Percentiles rank a stretch among this genome's conserved stretches.
phyloP scores from a whole-genome alignment of 1,140 invertebrate species.

The Habropoda laboriosa region DNA sequence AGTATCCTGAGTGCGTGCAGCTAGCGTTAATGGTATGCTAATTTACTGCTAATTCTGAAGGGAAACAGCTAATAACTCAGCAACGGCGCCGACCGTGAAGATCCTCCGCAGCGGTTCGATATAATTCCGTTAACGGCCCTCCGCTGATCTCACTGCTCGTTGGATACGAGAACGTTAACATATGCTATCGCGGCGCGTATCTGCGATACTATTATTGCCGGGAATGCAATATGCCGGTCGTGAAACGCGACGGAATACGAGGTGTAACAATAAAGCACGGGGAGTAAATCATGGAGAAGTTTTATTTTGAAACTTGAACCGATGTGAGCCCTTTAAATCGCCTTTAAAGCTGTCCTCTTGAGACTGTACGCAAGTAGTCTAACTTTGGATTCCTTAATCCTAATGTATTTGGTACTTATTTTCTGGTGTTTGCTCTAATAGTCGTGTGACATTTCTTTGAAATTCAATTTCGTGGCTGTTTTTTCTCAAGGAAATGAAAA shows the following conservation, averaged over 20 bases:
- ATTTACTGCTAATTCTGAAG: conserved; percentile 69
- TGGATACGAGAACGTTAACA: conserved; percentile 40
- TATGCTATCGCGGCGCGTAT: conserved; percentile 25
- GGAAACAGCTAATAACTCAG: conserved; percentile 71
- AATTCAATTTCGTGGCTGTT: no score
- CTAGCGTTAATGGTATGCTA: conserved; percentile 68
- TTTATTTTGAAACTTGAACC: no score
- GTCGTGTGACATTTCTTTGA: no score
- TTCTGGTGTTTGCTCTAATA: no score
- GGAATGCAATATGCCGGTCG: not conserved
- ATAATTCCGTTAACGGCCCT: conserved; percentile 50
- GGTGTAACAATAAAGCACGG: no score
- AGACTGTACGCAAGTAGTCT: no score
- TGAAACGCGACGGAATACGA: not conserved
- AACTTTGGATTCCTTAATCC: no score
- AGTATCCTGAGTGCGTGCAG: conserved; percentile 58
- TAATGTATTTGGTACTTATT: no score
- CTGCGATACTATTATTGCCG: conserved; percentile 1
- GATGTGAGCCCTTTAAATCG: no score
- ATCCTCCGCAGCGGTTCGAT: conserved; percentile 22
- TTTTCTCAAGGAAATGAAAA: no score
- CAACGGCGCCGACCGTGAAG: conserved; percentile 42
- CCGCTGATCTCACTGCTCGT: not conserved
- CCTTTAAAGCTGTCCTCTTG: no score
- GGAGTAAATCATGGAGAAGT: no score